These are phyloP conservation scores for Helicoverpa assulta DNA, from an alignment of 2,888 invertebrate species.

Conservation along the genomic window DNA sequence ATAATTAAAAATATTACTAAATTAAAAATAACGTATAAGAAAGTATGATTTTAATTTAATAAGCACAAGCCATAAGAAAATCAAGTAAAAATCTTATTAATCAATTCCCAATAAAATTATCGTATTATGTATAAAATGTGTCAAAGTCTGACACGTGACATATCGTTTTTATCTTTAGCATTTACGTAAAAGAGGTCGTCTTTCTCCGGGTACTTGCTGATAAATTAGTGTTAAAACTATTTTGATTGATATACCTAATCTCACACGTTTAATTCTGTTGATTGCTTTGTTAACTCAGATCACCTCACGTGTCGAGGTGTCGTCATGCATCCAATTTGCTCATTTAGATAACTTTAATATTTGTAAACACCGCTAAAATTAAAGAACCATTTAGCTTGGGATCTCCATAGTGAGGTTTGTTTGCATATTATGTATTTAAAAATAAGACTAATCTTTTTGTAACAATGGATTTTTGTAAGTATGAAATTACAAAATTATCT, in stretches of 20 bases:
- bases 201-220: background rate
- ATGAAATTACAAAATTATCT: background rate
- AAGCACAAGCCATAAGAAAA: constrained; percentile 39
- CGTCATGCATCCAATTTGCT: constrained; percentile 46
- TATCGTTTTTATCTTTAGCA: background rate
- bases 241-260: background rate
- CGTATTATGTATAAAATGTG: constrained; percentile 6
- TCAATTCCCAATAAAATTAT: constrained; percentile 33
- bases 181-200: constrained; percentile 11
- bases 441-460: background rate
- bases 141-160: constrained; percentile 28
- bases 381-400: background rate
- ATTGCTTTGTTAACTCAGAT: constrained; percentile 23
- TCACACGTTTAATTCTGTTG: constrained; percentile 12
- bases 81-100: constrained; percentile 33
- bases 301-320: constrained; percentile 18
- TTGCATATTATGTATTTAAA: too few species aligned
- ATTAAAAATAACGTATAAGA: constrained; percentile 33
- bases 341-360: constrained; percentile 28
- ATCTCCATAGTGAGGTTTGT: too few species aligned
- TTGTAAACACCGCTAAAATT: constrained; percentile 12
- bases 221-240: background rate
- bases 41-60: constrained; percentile 43
- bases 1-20: constrained; percentile 16
- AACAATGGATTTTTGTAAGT: too few species aligned